Evolutionary conservation across 2,113 vertebrate genomes (phyloP), one percentile per base, ranked within the genome.

Genomic region (Oryzias javanicus): DNA sequence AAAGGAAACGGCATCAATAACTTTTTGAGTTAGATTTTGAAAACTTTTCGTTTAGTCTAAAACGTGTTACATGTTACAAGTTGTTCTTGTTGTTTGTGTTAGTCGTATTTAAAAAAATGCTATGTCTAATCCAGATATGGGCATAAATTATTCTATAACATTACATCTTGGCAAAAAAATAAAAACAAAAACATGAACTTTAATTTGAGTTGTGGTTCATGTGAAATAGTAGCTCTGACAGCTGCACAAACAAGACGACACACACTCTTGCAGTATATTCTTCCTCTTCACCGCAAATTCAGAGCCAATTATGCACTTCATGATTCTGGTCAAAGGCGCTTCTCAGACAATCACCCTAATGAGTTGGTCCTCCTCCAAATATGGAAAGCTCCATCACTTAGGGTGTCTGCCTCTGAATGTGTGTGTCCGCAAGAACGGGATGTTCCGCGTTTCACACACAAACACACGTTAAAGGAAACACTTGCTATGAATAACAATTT

Each of bases 271-370:
- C 12, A 40, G 27, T 18, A 62, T 29, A 51, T 49, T 63, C 42
- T 75, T 45, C 48, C 47, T 60, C 67, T 58, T 70, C 49, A 53
- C 64, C 72, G 53, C 50, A 58, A 75, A 79, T 75, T 29, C 60
- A 69, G 54, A 66, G 49, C 86, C 82, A 88, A 79, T 88, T 88
- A 83, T 81, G 71, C 72, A 70, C 81, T 82, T 79, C 66, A 83
- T 83, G 75, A 81, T 81, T 82, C 80, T 64, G 78, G 76, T 85
- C 81, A 83, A 68, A 83, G 72, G 73, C 24, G 64, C 74, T 78
- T 76, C 74, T 75, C 75, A 84, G 70, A 88, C 83, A 86, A 85
- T 82, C 78, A 74, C 78, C 58, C 63, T 84, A 85, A 87, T 90
- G 79, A 84, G 74, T 77, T 85, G 77, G 71, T 49, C 64, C 64